Percentiles rank a stretch among this genome's conserved stretches.
These are phyloP conservation scores for Ophion slaviceki DNA, from an alignment of 2,888 invertebrate genomes.

Conservation along the genomic window DNA sequence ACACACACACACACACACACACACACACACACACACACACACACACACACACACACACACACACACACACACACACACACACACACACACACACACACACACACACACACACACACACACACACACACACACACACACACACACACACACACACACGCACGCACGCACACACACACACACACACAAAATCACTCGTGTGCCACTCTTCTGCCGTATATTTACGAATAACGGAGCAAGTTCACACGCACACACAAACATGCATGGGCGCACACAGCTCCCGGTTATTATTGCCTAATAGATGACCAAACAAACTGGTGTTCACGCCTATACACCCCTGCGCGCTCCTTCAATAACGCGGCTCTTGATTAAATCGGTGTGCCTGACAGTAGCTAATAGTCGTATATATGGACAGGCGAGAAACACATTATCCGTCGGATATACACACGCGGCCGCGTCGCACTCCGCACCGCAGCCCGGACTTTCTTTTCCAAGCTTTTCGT, in stretches of 20 bases:
- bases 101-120: background rate
- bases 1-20: background rate
- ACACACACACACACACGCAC: background rate
- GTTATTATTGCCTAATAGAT: slow-evolving; percentile 82
- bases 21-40: background rate
- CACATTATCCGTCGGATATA: slow-evolving; percentile 22
- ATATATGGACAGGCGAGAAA: slow-evolving; percentile 38
- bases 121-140: background rate
- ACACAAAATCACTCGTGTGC: background rate
- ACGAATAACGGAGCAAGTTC: slow-evolving; percentile 25
- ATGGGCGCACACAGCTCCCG: slow-evolving; percentile 55
- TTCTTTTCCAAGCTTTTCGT: background rate
- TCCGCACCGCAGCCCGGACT: background rate
- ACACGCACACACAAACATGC: background rate
- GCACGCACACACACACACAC: background rate
- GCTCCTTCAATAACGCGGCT: slow-evolving; percentile 72
- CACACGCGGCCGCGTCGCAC: background rate
- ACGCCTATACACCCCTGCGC: slow-evolving; percentile 74
- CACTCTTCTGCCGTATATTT: background rate
- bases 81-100: background rate
- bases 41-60: background rate
- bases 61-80: background rate
- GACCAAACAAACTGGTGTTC: slow-evolving; percentile 78
- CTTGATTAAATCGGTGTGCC: slow-evolving; percentile 77
- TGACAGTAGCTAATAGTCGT: slow-evolving; percentile 51